Conservation (phyloP, 2,797 vertebrate genomes). For the Leucoraja ocellata region DNA sequence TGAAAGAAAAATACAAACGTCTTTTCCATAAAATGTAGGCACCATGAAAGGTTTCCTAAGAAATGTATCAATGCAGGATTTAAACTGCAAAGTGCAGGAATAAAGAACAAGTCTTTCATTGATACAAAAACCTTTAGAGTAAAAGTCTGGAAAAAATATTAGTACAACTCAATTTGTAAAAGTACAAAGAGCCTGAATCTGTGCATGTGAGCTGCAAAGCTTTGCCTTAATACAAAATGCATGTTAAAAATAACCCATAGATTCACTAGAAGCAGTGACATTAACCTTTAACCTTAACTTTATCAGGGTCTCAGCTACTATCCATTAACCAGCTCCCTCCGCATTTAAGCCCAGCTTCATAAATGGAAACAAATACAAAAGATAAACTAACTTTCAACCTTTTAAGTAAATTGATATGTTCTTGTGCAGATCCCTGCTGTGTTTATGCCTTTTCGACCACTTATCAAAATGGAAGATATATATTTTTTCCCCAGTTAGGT, state of each 20-base stretch:
- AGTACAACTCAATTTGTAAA: slow-evolving; percentile 55
- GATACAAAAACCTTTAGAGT: slow-evolving; percentile 47
- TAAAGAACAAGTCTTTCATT: slow-evolving; percentile 44
- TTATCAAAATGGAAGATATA: slow-evolving; percentile 20
- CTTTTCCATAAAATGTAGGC: slow-evolving; percentile 51
- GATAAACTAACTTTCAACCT: slow-evolving; percentile 14
- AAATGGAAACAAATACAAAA: slow-evolving; percentile 24
- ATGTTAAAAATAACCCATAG: slow-evolving; percentile 30
- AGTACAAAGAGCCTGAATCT: slow-evolving; percentile 46
- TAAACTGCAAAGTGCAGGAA: slow-evolving; percentile 49
- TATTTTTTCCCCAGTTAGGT: neutral
- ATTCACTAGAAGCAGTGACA: slow-evolving; percentile 43
- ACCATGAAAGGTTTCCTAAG: slow-evolving; percentile 47
- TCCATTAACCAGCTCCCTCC: slow-evolving; percentile 40
- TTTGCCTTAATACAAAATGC: slow-evolving; percentile 46
- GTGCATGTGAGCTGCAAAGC: slow-evolving; percentile 49
- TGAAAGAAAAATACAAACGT: slow-evolving; percentile 51
- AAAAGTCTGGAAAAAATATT: neutral
- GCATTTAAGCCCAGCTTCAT: slow-evolving; percentile 19
- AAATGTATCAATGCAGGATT: slow-evolving; percentile 47
- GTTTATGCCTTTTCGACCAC: neutral
- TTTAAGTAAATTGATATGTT: neutral
- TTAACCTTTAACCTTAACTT: slow-evolving; percentile 43
- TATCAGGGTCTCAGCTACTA: slow-evolving; percentile 45
- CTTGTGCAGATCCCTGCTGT: neutral